Evolutionary conservation across 2,797 vertebrate species (phyloP), one percentile per base, ranked within the genome.

Genomic region (Hafferia zeledoni): DNA sequence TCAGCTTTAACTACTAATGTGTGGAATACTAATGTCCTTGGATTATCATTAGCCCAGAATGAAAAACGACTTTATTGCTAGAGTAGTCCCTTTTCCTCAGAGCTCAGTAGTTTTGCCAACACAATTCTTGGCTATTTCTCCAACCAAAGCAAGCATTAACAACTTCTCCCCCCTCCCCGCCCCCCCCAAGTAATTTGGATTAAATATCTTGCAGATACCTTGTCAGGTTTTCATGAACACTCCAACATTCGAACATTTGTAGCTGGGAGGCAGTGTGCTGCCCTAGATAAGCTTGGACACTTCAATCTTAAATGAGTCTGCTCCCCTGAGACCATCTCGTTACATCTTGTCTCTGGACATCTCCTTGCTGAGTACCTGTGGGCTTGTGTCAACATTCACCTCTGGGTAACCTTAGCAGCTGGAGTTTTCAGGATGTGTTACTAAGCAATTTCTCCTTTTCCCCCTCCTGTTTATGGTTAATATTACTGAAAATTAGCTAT

Each of bases 31-130:
- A 72, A 94, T 68, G 87, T 83, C 85, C 82, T 71, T 91, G 76
- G 79, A 70, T 93, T 94, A 94, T 93, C 90, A 86, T 91, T 87
- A 87, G 87, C 89, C 72, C 87, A 56, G 72, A 90, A 91, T 6
- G 17, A 94, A 88, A 90, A 96, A 53, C 33, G 5, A 59, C 50
- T 91, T 81, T 37, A 17, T 31, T 69, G 46, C 65, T 83, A 7
- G 24, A 78, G 47, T 13, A 75, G 53, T 78, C 46, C 30, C 39
- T 78, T 94, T 53, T 64, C 71, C 57, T 89, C 65, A 50, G 71
- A 61, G 49, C 79, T 83, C 22, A 8, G 46, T 86, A 59, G 52
- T 80, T 93, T 87, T 77, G 52, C 65, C 76, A 61, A 9, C 1
- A 2, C 49, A 61, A 28, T 86, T 87, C 85, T 88, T 72, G 52